Evolutionary conservation across 2,797 vertebrate genomes (phyloP).

Genomic region (Malurus leucopterus): DNA sequence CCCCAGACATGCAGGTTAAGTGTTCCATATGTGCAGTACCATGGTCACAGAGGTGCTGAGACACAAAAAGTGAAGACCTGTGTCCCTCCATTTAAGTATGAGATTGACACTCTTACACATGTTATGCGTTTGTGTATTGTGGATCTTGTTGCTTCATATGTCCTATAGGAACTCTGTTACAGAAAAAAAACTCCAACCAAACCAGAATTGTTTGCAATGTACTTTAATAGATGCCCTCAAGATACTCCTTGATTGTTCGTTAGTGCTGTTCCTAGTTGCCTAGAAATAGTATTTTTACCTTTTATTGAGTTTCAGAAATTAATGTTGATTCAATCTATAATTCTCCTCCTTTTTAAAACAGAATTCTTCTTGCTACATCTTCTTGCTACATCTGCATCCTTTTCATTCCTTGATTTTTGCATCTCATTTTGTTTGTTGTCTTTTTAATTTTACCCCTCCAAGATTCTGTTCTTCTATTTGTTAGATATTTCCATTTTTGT

Average conservation of each 20-base stretch:
- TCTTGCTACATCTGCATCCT: background rate
- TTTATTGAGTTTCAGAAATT: background rate
- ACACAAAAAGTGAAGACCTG: background rate
- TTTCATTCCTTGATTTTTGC: background rate
- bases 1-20: rapidly evolving
- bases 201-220: background rate
- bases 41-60: background rate
- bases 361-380: background rate
- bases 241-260: background rate
- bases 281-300: background rate
- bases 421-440: background rate
- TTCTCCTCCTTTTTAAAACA: background rate
- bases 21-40: rapidly evolving
- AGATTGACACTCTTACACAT: background rate
- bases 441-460: background rate
- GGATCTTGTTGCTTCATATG: rapidly evolving
- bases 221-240: background rate
- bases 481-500: background rate
- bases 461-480: background rate
- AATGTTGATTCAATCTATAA: background rate
- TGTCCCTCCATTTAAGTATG: background rate
- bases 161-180: background rate
- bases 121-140: rapidly evolving
- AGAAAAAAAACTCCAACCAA: background rate
- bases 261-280: background rate